Evolutionary conservation across 1,140 invertebrate genomes (phyloP).

Genomic region (Holcopasites calliopsidis): DNA sequence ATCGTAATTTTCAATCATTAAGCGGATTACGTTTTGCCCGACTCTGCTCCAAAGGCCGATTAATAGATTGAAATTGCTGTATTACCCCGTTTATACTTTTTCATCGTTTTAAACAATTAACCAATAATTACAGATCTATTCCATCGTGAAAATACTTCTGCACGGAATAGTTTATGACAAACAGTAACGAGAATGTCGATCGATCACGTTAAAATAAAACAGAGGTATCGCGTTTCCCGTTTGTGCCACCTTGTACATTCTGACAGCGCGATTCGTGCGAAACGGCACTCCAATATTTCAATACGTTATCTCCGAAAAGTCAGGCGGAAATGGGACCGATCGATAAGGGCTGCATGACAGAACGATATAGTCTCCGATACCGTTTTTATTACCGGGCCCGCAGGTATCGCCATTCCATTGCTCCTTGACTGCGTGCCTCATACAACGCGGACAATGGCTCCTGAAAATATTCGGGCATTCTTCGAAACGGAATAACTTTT

Average conservation of each 20-base stretch:
- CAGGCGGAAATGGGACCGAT: slow-evolving; percentile 38
- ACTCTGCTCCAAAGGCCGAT: no score
- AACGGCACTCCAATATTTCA: slow-evolving; percentile 51
- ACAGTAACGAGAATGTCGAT: not conserved
- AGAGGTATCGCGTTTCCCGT: slow-evolving; percentile 9
- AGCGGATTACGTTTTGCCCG: no score
- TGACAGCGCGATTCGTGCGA: slow-evolving; percentile 5
- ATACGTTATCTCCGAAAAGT: slow-evolving; percentile 57
- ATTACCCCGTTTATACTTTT: no score
- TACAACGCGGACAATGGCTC: not conserved
- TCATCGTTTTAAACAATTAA: not conserved
- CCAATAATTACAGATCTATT: not conserved
- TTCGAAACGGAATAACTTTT: not conserved
- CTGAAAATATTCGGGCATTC: not conserved
- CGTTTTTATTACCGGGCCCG: slow-evolving; percentile 19
- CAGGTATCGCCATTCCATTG: slow-evolving; percentile 11
- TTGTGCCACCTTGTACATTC: slow-evolving; percentile 10
- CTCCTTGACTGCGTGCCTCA: not conserved
- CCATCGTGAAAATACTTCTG: not conserved
- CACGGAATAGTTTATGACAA: not conserved
- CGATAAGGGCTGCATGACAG: slow-evolving; percentile 44
- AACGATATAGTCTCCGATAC: slow-evolving; percentile 13
- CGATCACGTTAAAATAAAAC: not conserved
- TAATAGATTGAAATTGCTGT: no score
- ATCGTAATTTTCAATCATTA: no score